A percentile compares a stretch with the other conserved stretches of the same genome.
These are phyloP conservation scores for Thunnus maccoyii DNA, from an alignment of 2,113 vertebrate genomes.

Conservation along the genomic window DNA sequence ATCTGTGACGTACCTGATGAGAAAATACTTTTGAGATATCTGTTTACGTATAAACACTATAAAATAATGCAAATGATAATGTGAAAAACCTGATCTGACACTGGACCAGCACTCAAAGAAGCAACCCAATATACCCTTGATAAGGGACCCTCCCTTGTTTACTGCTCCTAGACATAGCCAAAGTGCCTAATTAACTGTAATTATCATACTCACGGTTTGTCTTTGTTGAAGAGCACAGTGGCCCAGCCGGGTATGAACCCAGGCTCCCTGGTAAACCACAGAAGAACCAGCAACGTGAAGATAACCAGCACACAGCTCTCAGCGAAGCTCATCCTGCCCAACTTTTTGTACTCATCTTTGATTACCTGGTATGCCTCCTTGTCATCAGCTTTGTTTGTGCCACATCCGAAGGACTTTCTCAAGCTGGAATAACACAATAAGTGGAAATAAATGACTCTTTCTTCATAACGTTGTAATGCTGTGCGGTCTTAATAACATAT, in stretches of 20 bases:
- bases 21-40: neutral
- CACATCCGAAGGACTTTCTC: slow-evolving; percentile 87
- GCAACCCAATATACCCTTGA: neutral
- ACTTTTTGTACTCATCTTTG: slow-evolving; percentile 80
- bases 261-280: slow-evolving; percentile 94
- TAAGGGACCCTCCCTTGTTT: no score
- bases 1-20: slow-evolving; percentile 87
- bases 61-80: neutral
- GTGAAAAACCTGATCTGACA: neutral
- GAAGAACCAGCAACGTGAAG: slow-evolving; percentile 87
- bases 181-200: no score
- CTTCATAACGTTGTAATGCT: neutral
- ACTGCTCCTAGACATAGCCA: no score
- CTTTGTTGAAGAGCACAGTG: slow-evolving; percentile 79
- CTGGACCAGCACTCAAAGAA: neutral
- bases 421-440: slow-evolving; percentile 79
- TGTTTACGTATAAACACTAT: neutral
- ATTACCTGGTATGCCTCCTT: slow-evolving; percentile 82
- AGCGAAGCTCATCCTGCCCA: slow-evolving; percentile 89
- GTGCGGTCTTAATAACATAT: neutral
- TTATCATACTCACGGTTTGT: slow-evolving; percentile 80
- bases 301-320: slow-evolving; percentile 84
- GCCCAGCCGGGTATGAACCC: slow-evolving; percentile 93
- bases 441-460: neutral
- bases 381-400: slow-evolving; percentile 50